These are phyloP conservation scores for Drosophila longiperda DNA, from an alignment of 2,888 invertebrate species.

Conservation along the genomic window DNA sequence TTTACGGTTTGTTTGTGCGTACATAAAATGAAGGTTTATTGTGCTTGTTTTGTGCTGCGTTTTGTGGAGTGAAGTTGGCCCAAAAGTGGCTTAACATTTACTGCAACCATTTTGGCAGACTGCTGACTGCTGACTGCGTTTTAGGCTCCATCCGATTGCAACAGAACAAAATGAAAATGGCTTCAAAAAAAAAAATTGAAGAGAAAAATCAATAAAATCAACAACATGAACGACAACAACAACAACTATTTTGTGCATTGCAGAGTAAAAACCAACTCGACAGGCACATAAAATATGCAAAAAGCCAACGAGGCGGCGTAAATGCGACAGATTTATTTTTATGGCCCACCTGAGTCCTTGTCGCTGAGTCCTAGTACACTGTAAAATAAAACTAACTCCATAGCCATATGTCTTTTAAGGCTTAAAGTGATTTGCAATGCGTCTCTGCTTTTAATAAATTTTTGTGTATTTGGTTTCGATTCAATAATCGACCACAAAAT, in stretches of 20 bases:
- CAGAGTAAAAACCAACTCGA: conserved; percentile 53
- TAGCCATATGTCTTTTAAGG: neutral
- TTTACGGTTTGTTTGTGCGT: conserved; percentile 72
- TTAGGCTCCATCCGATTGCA: conserved; percentile 60
- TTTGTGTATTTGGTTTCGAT: conserved; percentile 28
- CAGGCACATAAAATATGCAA: conserved; percentile 72
- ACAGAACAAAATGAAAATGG: conserved; percentile 32
- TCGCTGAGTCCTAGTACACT: conserved; percentile 33
- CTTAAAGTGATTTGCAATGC: conserved; percentile 35
- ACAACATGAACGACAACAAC: conserved; percentile 40
- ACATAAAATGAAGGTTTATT: conserved; percentile 52
- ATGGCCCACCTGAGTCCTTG: conserved; percentile 63
- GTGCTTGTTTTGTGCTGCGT: conserved; percentile 31
- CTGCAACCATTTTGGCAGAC: conserved; percentile 37
- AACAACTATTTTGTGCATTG: conserved; percentile 53
- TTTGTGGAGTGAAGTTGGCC: conserved; percentile 32
- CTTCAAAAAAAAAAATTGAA: conserved; percentile 22
- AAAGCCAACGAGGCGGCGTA: conserved; percentile 71
- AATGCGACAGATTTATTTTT: conserved; percentile 77
- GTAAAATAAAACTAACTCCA: conserved; percentile 32
- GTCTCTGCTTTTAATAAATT: neutral
- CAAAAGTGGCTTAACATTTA: conserved; percentile 74
- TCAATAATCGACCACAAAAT: conserved; percentile 28
- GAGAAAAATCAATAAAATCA: conserved; percentile 70
- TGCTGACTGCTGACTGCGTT: conserved; percentile 61